Percentiles rank a stretch among this genome's conserved stretches.
These are phyloP conservation scores for Redunca redunca DNA, from an alignment of 2,113 vertebrate species.

Conservation along the genomic window DNA sequence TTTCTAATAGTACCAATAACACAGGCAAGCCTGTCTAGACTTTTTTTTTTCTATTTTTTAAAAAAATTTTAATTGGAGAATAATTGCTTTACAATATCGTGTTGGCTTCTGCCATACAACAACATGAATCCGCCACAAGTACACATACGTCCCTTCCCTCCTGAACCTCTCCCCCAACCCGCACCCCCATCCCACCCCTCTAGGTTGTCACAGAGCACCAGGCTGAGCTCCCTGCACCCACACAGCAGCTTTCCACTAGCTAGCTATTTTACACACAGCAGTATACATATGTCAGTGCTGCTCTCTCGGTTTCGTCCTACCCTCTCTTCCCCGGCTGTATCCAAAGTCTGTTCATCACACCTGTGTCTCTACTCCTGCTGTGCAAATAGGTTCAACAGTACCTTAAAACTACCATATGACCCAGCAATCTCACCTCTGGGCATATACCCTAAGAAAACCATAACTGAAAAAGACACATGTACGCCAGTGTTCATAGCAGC, in stretches of 20 bases:
- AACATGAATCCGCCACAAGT: background rate
- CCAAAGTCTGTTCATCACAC: background rate
- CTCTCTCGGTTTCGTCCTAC: background rate
- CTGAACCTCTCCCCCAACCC: background rate
- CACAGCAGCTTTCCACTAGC: background rate
- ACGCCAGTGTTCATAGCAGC: background rate
- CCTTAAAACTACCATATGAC: background rate
- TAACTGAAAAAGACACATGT: background rate
- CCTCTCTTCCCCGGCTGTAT: background rate
- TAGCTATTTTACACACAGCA: background rate
- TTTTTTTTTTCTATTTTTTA: background rate
- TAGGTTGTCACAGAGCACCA: background rate
- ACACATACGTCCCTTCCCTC: background rate
- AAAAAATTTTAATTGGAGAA: background rate
- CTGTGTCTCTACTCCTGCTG: background rate
- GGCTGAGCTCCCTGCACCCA: background rate
- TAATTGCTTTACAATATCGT: background rate
- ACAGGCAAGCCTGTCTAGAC: background rate
- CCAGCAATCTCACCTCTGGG: background rate
- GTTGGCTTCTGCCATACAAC: background rate
- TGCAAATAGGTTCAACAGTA: background rate
- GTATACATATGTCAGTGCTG: background rate
- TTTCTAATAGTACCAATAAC: background rate
- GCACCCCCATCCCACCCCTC: background rate
- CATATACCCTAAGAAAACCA: background rate